phyloP scores from a whole-genome alignment of 1,140 invertebrate species.

The Drosophila santomea region DNA sequence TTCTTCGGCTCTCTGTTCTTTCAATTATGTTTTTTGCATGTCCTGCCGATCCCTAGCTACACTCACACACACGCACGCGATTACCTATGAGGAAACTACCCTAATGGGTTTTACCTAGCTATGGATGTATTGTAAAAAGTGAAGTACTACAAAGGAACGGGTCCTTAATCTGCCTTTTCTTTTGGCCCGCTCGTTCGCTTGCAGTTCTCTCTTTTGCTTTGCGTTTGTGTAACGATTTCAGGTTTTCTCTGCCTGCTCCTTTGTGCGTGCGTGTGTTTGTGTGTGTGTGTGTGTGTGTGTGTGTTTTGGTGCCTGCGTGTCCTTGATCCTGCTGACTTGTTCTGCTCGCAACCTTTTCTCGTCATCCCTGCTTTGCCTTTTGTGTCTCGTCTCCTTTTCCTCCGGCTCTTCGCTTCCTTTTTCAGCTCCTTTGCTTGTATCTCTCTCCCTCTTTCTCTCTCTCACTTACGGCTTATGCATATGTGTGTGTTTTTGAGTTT shows the following conservation, averaged over 20 bases:
- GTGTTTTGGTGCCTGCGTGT: conserved; percentile 23
- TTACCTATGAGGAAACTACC: conserved; percentile 39
- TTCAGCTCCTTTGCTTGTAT: conserved; percentile 55
- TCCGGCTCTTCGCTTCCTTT: conserved; percentile 53
- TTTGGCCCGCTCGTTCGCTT: conserved; percentile 38
- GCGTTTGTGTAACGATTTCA: conserved; percentile 66
- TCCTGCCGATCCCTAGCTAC: conserved; percentile 51
- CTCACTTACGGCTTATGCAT: background rate
- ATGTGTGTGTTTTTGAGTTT: conserved; percentile 28
- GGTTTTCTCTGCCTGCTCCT: conserved; percentile 40
- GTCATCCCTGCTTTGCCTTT: conserved; percentile 46
- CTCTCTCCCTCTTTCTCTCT: conserved; percentile 6
- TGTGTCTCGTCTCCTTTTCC: conserved; percentile 49
- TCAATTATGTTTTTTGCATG: conserved; percentile 22
- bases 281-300: conserved; percentile 2
- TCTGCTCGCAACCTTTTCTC: conserved; percentile 61
- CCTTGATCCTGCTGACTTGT: conserved; percentile 80
- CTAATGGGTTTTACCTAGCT: conserved; percentile 49
- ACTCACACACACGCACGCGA: background rate
- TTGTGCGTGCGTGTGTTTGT: background rate
- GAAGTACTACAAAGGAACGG: conserved; percentile 71
- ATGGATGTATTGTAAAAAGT: conserved; percentile 11
- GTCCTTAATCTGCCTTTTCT: conserved; percentile 76
- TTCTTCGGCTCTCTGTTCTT: conserved; percentile 30
- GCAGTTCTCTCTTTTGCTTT: conserved; percentile 21